phyloP scores from a whole-genome alignment of 2,113 vertebrate genomes.

The Eurystomus gularis region DNA sequence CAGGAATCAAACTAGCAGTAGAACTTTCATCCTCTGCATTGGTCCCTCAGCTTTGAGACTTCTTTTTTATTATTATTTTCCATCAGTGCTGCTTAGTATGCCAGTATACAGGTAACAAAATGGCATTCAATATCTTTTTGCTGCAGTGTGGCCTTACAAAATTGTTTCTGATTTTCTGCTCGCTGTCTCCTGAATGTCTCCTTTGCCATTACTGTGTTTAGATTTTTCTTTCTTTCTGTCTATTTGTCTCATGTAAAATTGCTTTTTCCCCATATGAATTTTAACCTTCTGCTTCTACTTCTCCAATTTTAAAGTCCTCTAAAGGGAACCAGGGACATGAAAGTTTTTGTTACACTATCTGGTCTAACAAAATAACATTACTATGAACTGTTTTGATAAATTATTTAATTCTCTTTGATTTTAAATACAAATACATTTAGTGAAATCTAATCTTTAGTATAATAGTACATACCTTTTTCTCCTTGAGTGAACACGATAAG shows the following conservation, averaged over 20 bases:
- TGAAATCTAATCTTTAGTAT: neutral
- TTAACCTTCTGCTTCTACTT: neutral
- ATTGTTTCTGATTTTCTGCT: constrained; percentile 43
- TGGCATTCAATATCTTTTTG: constrained; percentile 2
- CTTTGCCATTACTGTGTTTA: constrained; percentile 2
- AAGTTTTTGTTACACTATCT: neutral
- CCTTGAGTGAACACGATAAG: neutral
- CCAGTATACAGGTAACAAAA: neutral
- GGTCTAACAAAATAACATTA: neutral
- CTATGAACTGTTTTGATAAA: neutral
- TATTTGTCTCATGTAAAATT: constrained; percentile 7
- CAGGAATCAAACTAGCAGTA: neutral
- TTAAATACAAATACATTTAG: neutral
- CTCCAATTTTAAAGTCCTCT: neutral
- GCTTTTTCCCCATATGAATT: neutral
- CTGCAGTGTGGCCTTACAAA: neutral
- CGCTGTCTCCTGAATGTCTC: neutral
- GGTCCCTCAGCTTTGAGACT: neutral
- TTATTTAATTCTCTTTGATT: neutral
- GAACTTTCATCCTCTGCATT: neutral
- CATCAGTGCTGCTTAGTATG: neutral
- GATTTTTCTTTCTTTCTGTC: constrained; percentile 13
- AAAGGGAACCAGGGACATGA: too few species aligned
- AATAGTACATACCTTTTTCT: neutral
- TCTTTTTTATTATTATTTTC: neutral